These are phyloP conservation scores for Dicyrtoma fusca DNA, from an alignment of 2,888 invertebrate genomes.

Conservation along the genomic window DNA sequence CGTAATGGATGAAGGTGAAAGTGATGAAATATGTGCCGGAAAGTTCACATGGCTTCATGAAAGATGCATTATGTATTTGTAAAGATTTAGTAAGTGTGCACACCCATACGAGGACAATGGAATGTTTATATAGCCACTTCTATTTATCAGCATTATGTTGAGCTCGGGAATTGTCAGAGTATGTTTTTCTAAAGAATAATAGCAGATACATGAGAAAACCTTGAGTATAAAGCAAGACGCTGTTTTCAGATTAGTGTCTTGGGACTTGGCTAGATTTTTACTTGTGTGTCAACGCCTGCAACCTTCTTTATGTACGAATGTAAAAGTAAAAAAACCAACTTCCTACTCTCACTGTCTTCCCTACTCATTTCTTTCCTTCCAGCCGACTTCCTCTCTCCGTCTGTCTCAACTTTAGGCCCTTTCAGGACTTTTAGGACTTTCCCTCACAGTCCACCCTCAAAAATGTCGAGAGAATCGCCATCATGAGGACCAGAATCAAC, in stretches of 20 bases:
- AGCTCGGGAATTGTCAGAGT: neutral
- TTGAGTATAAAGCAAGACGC: constrained; percentile 6
- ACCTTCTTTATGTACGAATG: constrained; percentile 12
- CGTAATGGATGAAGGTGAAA: constrained; percentile 18
- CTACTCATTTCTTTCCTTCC: constrained; percentile 13
- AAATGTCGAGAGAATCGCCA: neutral
- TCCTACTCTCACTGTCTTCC: constrained; percentile 1
- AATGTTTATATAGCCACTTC: constrained; percentile 9
- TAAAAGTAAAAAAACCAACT: constrained; percentile 3
- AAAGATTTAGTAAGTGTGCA: constrained; percentile 22
- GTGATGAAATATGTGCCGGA: constrained; percentile 27
- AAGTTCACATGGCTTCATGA: constrained; percentile 3
- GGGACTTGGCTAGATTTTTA: constrained; percentile 26
- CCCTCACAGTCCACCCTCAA: neutral
- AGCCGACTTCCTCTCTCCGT: neutral
- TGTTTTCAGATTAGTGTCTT: constrained; percentile 32
- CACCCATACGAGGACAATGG: constrained; percentile 3
- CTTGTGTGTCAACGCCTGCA: constrained; percentile 22
- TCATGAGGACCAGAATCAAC: neutral
- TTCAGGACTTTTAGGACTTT: neutral
- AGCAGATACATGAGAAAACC: constrained; percentile 1
- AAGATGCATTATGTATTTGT: constrained; percentile 20
- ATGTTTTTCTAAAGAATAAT: neutral
- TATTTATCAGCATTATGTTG: constrained; percentile 11
- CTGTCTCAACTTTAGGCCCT: neutral